phyloP scores from a whole-genome alignment of 2,113 vertebrate genomes.

The Chionis minor region DNA sequence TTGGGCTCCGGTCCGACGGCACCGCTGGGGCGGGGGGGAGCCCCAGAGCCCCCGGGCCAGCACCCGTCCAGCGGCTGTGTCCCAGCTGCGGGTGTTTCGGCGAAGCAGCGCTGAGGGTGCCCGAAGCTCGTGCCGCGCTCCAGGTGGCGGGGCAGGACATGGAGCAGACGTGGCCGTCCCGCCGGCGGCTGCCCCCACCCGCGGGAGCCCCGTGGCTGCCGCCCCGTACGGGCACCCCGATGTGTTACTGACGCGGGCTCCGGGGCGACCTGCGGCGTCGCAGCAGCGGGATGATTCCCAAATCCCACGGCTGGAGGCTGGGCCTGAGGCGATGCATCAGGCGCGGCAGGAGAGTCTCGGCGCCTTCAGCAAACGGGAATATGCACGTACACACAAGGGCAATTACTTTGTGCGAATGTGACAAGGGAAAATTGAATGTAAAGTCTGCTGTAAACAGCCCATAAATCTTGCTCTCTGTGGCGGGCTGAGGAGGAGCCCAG shows the following conservation, averaged over 20 bases:
- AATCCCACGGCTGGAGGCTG: accelerated
- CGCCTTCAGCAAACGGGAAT: neutral
- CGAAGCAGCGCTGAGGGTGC: accelerated
- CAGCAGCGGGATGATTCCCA: accelerated
- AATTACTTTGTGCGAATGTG: neutral
- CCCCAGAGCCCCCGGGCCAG: accelerated
- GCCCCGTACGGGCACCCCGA: accelerated
- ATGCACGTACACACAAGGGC: neutral
- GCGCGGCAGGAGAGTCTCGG: neutral
- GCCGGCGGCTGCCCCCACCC: no score
- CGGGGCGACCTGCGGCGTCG: accelerated
- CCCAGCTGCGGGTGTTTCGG: neutral
- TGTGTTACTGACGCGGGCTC: accelerated
- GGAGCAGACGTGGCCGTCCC: no score
- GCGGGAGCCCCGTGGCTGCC: no score
- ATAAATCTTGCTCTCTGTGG: neutral
- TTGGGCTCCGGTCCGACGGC: neutral
- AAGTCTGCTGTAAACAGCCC: neutral
- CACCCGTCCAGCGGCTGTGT: accelerated
- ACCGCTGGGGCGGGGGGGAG: neutral
- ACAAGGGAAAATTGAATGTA: neutral
- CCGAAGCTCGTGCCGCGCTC: accelerated
- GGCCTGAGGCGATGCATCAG: accelerated
- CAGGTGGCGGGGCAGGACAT: neutral
- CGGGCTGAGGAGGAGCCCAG: neutral